phyloP scores from a whole-genome alignment of 2,113 vertebrate genomes.

The Microtus pennsylvanicus region DNA sequence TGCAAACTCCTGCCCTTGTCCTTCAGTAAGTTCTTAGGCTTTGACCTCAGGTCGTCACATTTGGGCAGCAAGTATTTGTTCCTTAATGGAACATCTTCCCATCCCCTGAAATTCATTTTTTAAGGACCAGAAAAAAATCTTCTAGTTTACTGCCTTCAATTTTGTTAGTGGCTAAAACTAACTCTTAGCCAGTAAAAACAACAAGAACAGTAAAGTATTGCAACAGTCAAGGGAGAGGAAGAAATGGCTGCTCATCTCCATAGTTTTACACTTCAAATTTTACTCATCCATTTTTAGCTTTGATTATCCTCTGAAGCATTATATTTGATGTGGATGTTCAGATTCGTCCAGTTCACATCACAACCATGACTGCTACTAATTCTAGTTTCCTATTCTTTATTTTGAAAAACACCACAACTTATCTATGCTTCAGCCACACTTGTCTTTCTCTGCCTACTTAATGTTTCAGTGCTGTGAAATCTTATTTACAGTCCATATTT shows the following conservation, averaged over 20 bases:
- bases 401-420: background rate
- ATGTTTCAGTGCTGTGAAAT: background rate
- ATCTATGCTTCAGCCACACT: accelerated
- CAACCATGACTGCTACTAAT: background rate
- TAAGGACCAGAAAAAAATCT: background rate
- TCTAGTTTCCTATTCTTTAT: background rate
- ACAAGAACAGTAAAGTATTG: background rate
- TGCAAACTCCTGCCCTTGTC: background rate
- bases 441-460: background rate
- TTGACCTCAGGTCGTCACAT: background rate
- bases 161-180: background rate
- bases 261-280: background rate
- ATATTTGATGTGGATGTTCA: background rate
- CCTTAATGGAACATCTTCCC: background rate
- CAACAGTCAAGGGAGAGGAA: background rate
- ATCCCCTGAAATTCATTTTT: background rate
- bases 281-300: background rate
- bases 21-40: background rate
- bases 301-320: background rate
- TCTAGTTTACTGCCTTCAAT: background rate
- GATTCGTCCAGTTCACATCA: background rate
- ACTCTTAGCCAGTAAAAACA: background rate
- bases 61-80: background rate
- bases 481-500: background rate
- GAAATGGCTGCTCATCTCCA: background rate